Base-by-base conservation (phyloP, 2,797 vertebrate species). In the Menidia menidia region DNA sequence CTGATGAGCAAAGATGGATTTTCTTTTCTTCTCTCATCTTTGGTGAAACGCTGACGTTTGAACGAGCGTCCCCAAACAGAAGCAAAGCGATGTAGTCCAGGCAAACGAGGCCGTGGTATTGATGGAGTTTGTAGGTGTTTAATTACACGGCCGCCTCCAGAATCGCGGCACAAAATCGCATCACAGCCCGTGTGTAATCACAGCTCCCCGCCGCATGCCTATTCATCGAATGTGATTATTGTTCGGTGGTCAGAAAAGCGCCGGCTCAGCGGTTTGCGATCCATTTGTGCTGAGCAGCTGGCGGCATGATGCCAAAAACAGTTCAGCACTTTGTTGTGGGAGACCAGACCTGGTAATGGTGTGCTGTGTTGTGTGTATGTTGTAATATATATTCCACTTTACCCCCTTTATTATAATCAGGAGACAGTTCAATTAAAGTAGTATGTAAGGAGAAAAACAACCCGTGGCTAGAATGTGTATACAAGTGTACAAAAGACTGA, bases 231-330 rank as follows among this genome's bases (percentile, higher is more conserved):
- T 9, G 7, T 54, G 45, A 70, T 73, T 44, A 66, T 60, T 45
- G 56, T 68, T 60, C 16, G 51, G 35, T 12, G 56, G 39, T 62
- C 58, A 68, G 33, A 62, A 70, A 25, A 73, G 33, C 16, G 14
- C n/a, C 0, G 6, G 54, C 68, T 81, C 80, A 72, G 76, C 74
- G 47, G 35, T 75, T 78, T 67, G 9, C 30, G 15, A 50, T 43
- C 61, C 60, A 52, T 53, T 48, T 56, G 56, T 4, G 61, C 66
- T 55, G 52, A 80, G 47, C 58, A 54, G 32, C 48, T 12, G 18
- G 44, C 14, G 54, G 66, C 74, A 31, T 51, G 18, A 3, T 2
- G 32, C 75, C 71, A 53, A 30, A 5, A 60, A 56, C 42, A 18
- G 51, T 53, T 75, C 18, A 47, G 42, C 51, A 13, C 39, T 69